phyloP scores from a whole-genome alignment of 2,888 invertebrate genomes.

The Drosophila barbarae region DNA sequence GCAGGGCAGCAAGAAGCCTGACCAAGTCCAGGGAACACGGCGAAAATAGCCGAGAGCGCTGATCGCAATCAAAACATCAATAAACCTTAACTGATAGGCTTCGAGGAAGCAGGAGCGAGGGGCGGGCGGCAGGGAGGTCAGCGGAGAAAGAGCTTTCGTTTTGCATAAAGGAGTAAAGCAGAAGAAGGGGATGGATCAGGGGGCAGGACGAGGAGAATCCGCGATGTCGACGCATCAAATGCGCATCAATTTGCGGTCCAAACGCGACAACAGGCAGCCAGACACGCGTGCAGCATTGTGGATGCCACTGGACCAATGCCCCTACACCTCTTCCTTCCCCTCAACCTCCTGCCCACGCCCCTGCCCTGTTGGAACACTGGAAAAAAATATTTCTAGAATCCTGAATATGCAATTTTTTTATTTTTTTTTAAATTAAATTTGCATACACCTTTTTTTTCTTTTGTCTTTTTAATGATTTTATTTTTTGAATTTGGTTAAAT shows the following conservation, averaged over 20 bases:
- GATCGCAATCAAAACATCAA: constrained; percentile 74
- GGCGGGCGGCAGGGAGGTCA: constrained; percentile 12
- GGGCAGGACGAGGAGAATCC: constrained; percentile 13
- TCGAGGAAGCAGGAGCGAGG: constrained; percentile 10
- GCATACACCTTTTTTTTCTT: no score
- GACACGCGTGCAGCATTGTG: constrained; percentile 60
- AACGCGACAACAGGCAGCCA: constrained; percentile 61
- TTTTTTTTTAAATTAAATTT: no score
- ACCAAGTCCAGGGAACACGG: constrained; percentile 24
- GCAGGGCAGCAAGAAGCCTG: constrained; percentile 27
- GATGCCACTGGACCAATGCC: constrained; percentile 37
- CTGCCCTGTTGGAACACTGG: constrained; percentile 1
- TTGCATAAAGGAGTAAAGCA: constrained; percentile 43
- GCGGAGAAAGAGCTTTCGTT: constrained; percentile 38
- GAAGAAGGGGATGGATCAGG: not conserved
- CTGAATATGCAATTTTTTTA: not conserved
- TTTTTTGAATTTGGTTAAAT: no score
- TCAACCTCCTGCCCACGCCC: not conserved
- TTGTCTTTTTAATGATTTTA: no score
- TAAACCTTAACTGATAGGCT: constrained; percentile 71
- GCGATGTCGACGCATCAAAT: constrained; percentile 64
- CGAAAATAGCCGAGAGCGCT: constrained; percentile 64
- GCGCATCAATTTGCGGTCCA: constrained; percentile 64
- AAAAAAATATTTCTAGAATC: not conserved
- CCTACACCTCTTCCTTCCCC: not conserved